Evolutionary conservation across 30 jellyfish, hydroid and myxozoan species (phyloP).

Genomic region (Phacellophora camtschatica): DNA sequence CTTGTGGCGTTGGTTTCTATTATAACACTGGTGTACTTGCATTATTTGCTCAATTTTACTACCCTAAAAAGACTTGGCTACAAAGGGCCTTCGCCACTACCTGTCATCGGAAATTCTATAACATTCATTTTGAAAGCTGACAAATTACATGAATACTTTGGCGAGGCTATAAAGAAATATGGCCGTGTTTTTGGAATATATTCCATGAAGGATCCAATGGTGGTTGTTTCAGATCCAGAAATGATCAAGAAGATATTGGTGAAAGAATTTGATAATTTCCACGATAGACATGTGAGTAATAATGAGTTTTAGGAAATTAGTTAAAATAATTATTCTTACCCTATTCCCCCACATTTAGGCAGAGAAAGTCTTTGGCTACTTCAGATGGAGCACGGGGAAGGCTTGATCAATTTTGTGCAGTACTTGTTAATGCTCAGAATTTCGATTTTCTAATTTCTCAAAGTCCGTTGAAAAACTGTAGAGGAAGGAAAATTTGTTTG

Average conservation of each 20-base stretch:
- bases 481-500: too few species aligned
- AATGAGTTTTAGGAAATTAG: neutral
- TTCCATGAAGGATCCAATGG: constrained; percentile 7
- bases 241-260: constrained; percentile 29
- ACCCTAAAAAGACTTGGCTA: constrained; percentile 23
- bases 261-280: constrained; percentile 46
- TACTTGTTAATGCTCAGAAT: too few species aligned
- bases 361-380: too few species aligned
- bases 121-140: neutral
- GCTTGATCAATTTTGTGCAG: too few species aligned
- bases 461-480: too few species aligned
- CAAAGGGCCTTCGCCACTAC: constrained; percentile 52
- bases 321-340: neutral
- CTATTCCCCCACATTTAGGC: neutral
- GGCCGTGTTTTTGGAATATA: constrained; percentile 34
- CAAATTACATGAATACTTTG: neutral
- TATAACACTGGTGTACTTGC: constrained; percentile 9
- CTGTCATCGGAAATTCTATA: constrained; percentile 25
- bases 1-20: neutral
- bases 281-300: constrained; percentile 43
- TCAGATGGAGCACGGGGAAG: too few species aligned
- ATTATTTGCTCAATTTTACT: constrained; percentile 4
- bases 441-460: too few species aligned
- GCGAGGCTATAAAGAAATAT: constrained; percentile 7
- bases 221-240: constrained; percentile 49